phyloP scores from a whole-genome alignment of 2,888 invertebrate genomes.

The Carabus problematicus region DNA sequence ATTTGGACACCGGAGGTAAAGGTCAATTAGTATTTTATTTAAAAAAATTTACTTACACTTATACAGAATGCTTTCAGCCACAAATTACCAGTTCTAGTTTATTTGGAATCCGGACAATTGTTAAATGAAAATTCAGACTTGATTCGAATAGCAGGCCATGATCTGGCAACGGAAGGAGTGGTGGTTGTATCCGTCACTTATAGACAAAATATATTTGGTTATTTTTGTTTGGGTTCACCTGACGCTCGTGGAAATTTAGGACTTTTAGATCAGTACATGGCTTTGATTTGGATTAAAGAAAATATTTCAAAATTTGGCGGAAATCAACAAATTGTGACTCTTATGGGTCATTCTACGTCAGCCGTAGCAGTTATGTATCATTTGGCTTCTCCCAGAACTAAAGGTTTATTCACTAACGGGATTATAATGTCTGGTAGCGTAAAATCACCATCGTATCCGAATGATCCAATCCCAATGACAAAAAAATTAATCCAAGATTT shows the following conservation, averaged over 20 bases:
- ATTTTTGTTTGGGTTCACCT: constrained; percentile 65
- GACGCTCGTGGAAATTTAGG: constrained; percentile 83
- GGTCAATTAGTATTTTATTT: neutral
- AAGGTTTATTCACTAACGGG: constrained; percentile 70
- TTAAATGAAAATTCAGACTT: constrained; percentile 56
- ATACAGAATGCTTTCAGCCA: constrained; percentile 52
- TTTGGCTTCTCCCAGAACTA: constrained; percentile 70
- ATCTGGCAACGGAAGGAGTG: constrained; percentile 73
- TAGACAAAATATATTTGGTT: constrained; percentile 74
- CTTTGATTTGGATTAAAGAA: constrained; percentile 77
- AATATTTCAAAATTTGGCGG: constrained; percentile 84
- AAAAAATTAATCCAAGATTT: constrained; percentile 65
- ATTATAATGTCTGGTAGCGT: constrained; percentile 72
- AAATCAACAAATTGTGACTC: constrained; percentile 77
- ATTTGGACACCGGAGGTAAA: constrained; percentile 86
- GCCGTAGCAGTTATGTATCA: constrained; percentile 74
- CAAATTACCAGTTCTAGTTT: constrained; percentile 72
- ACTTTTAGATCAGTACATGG: constrained; percentile 83
- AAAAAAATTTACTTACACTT: constrained; percentile 13
- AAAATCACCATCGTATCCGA: constrained; percentile 59
- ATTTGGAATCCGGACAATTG: constrained; percentile 63
- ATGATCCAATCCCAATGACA: constrained; percentile 61
- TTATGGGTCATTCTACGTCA: constrained; percentile 84
- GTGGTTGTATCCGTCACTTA: constrained; percentile 75
- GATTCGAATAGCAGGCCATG: constrained; percentile 69